Percentiles rank a stretch among this genome's conserved stretches.
phyloP scores from a whole-genome alignment of 2,797 vertebrate genomes.

The Eremophila alpestris region DNA sequence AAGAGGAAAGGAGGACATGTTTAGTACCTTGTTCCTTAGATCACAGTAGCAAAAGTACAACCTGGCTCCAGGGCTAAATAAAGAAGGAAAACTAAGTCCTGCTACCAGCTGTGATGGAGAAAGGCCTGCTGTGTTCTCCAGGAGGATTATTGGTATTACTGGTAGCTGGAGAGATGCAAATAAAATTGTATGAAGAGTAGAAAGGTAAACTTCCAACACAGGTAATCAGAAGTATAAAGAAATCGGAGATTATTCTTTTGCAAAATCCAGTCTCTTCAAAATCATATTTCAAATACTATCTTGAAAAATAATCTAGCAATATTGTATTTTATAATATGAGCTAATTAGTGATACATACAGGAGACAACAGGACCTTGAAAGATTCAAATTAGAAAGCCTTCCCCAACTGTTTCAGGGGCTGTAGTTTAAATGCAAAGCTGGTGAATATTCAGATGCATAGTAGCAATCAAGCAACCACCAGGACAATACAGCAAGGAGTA shows the following conservation, averaged over 20 bases:
- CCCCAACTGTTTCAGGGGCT: not conserved
- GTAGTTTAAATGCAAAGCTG: not conserved
- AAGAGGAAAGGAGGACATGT: not conserved
- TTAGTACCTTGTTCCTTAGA: constrained; percentile 25
- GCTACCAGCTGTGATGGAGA: not conserved
- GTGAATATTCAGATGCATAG: not conserved
- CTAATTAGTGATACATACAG: not conserved
- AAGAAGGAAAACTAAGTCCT: not conserved
- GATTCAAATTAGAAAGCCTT: not conserved
- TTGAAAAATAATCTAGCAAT: not conserved
- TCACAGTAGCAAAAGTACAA: not conserved
- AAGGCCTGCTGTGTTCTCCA: not conserved
- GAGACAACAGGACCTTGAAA: not conserved
- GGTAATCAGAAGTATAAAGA: not conserved
- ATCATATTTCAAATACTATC: not conserved
- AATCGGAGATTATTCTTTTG: not conserved
- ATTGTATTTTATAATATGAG: not conserved
- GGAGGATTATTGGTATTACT: not conserved
- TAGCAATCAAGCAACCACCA: not conserved
- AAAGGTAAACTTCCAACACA: not conserved
- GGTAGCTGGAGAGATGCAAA: not conserved
- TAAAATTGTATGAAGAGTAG: not conserved
- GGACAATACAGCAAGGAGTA: not conserved
- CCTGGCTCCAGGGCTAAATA: constrained; percentile 14
- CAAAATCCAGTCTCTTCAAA: not conserved